A percentile compares a stretch with the other conserved stretches of the same genome.
These are phyloP conservation scores for Catagonus wagneri DNA, from an alignment of 2,113 vertebrate species.

Conservation along the genomic window DNA sequence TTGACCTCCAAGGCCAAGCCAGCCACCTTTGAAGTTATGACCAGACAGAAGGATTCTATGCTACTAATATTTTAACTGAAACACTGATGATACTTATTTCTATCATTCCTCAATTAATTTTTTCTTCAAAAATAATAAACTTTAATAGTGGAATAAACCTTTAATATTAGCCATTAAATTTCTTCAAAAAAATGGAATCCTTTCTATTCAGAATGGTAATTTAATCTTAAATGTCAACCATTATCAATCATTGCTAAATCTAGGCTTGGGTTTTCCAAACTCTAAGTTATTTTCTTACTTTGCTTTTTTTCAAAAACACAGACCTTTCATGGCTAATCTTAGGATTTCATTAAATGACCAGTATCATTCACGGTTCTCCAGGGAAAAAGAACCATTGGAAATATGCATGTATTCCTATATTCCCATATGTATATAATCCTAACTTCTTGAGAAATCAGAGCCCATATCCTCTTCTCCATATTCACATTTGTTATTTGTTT, in stretches of 20 bases:
- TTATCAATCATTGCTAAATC: neutral
- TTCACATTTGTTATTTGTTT: neutral
- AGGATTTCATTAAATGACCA: neutral
- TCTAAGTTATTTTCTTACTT: neutral
- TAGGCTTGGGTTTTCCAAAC: neutral
- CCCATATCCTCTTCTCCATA: neutral
- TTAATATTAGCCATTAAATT: slow-evolving; percentile 4
- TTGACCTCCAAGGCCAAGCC: neutral
- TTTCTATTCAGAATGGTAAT: neutral
- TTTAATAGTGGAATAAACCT: neutral
- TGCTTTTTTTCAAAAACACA: neutral
- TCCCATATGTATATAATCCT: neutral
- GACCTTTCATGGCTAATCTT: neutral
- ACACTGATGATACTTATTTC: neutral
- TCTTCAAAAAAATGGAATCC: slow-evolving; percentile 24
- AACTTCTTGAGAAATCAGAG: neutral
- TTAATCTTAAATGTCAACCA: slow-evolving; percentile 34
- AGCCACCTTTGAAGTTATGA: neutral
- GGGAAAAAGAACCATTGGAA: neutral
- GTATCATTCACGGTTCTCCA: neutral
- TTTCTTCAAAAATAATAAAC: slow-evolving; percentile 18
- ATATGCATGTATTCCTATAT: neutral
- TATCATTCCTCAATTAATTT: neutral
- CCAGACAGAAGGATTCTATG: neutral
- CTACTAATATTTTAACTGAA: neutral